These are phyloP conservation scores for Phenganax subtilis DNA, from an alignment of 92 coral and sea anemone genomes.

Conservation along the genomic window DNA sequence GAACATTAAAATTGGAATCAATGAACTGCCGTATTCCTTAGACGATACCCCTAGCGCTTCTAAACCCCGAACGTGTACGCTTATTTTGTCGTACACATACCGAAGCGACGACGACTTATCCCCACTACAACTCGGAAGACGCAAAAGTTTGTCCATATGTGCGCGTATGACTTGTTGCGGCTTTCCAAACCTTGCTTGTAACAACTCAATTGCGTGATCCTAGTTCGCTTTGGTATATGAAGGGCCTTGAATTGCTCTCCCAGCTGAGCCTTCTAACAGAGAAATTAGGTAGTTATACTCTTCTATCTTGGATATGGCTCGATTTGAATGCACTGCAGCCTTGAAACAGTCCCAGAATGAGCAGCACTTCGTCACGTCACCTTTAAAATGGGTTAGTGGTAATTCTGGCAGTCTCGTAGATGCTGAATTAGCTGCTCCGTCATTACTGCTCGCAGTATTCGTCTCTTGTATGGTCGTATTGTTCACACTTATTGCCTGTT, in stretches of 20 bases:
- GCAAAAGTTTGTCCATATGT: slow-evolving; percentile 17
- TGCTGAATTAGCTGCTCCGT: background rate
- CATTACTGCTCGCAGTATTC: background rate
- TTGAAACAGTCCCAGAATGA: background rate
- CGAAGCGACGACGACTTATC: slow-evolving; percentile 16
- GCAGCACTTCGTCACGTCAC: background rate
- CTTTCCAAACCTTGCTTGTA: background rate
- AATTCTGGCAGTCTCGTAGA: slow-evolving; percentile 6
- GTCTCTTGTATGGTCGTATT: background rate
- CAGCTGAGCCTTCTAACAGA: slow-evolving; percentile 6
- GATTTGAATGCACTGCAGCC: background rate
- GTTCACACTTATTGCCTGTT: background rate
- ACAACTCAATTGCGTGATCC: background rate
- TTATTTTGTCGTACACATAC: slow-evolving; percentile 21
- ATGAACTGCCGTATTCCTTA: background rate
- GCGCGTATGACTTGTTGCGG: slow-evolving; percentile 21
- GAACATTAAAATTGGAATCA: slow-evolving; percentile 4
- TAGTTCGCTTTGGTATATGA: background rate
- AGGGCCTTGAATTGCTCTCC: background rate
- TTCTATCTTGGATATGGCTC: background rate
- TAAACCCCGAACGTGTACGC: slow-evolving; percentile 20
- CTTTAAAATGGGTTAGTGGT: background rate
- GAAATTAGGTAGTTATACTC: background rate
- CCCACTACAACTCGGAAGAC: slow-evolving; percentile 5
- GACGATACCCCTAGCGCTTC: slow-evolving; percentile 6